Percentiles rank a stretch among this genome's conserved stretches.
These are phyloP conservation scores for Fistularia tabacaria DNA, from an alignment of 2,797 vertebrate genomes.

Conservation along the genomic window DNA sequence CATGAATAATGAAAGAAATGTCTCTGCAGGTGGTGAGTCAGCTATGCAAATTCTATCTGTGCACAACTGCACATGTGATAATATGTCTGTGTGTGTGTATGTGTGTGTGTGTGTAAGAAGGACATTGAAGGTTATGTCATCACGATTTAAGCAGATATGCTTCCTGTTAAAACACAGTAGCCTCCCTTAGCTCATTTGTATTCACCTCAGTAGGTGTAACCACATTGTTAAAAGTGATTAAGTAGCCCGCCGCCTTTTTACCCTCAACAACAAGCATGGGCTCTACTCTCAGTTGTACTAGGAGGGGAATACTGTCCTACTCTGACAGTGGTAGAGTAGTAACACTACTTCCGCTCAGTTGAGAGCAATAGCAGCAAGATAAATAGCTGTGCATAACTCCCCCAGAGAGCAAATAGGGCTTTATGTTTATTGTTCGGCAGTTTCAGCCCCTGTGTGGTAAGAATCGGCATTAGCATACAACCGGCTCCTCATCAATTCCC, in stretches of 20 bases:
- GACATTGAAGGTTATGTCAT: conserved; percentile 58
- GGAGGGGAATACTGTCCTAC: conserved; percentile 26
- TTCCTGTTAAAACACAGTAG: conserved; percentile 27
- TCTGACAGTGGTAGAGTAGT: conserved; percentile 6
- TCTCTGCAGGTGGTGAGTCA: conserved; percentile 46
- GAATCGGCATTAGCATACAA: conserved; percentile 51
- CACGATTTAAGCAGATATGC: conserved; percentile 27
- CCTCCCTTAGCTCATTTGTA: conserved; percentile 49
- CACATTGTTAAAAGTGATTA: conserved; percentile 63
- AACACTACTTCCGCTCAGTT: conserved; percentile 10
- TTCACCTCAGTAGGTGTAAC: conserved; percentile 41
- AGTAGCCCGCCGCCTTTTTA: conserved; percentile 50
- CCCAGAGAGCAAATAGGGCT: conserved; percentile 34
- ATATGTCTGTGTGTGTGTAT: conserved; percentile 17
- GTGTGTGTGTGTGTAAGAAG: conserved; percentile 31
- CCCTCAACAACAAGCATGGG: conserved; percentile 46
- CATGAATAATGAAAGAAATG: conserved; percentile 49
- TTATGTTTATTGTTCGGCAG: conserved; percentile 47
- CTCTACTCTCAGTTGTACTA: conserved; percentile 24
- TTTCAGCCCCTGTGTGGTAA: conserved; percentile 22
- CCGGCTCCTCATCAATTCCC: conserved; percentile 40
- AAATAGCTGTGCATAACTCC: conserved; percentile 11
- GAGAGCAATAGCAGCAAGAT: conserved; percentile 16
- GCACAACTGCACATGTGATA: neutral
- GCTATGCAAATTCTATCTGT: conserved; percentile 26